Evolutionary conservation across 2,797 vertebrate species (phyloP).

Genomic region (Darevskia mixta): DNA sequence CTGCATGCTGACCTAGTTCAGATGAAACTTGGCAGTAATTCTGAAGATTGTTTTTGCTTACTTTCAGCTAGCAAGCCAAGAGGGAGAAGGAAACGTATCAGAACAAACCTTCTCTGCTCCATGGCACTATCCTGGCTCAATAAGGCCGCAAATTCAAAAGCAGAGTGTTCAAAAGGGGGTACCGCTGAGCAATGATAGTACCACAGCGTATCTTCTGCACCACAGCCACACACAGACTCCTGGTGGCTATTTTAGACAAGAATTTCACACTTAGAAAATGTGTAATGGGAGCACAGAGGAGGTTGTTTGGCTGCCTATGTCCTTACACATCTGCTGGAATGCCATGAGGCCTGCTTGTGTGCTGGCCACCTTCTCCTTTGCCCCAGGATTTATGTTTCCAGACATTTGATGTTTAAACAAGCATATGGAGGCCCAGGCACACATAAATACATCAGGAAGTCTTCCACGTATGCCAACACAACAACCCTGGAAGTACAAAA

Average conservation of each 20-base stretch:
- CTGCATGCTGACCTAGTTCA: slow-evolving; percentile 64
- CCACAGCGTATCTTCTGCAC: slow-evolving; percentile 1
- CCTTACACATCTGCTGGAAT: slow-evolving; percentile 74
- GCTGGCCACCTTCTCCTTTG: slow-evolving; percentile 61
- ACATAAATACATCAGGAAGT: slow-evolving; percentile 58
- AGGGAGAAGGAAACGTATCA: slow-evolving; percentile 31
- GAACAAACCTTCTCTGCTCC: slow-evolving; percentile 25
- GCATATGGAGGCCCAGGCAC: slow-evolving; percentile 50
- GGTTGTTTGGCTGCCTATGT: slow-evolving; percentile 68
- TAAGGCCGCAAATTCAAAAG: neutral
- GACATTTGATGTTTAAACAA: slow-evolving; percentile 70
- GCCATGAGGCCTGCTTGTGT: slow-evolving; percentile 65
- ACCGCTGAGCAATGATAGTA: slow-evolving; percentile 2
- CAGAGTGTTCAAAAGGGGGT: neutral
- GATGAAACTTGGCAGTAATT: slow-evolving; percentile 63
- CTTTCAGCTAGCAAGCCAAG: slow-evolving; percentile 53
- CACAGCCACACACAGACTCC: slow-evolving; percentile 46
- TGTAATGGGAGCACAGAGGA: slow-evolving; percentile 67
- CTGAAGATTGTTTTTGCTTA: slow-evolving; percentile 59
- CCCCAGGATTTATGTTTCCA: slow-evolving; percentile 63
- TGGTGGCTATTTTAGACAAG: slow-evolving; percentile 66
- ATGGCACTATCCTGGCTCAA: neutral
- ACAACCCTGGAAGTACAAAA: slow-evolving; percentile 51
- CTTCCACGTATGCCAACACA: slow-evolving; percentile 48
- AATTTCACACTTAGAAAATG: slow-evolving; percentile 66